A percentile compares a stretch with the other conserved stretches of the same genome.
These are phyloP conservation scores for Dasyornis broadbenti DNA, from an alignment of 2,113 vertebrate genomes.

Conservation along the genomic window DNA sequence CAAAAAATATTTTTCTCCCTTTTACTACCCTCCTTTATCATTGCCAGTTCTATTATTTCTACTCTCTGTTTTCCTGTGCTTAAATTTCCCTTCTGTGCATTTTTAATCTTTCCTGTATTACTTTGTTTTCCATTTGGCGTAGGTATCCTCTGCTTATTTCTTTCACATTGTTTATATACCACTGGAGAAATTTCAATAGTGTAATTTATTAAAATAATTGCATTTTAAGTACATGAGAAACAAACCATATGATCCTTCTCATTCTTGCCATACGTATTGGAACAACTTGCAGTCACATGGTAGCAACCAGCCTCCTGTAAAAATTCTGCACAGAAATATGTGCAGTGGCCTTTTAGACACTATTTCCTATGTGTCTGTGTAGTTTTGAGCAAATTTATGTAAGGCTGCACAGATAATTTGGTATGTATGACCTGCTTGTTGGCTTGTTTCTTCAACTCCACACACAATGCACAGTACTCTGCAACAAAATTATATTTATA, in stretches of 20 bases:
- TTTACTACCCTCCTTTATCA: neutral
- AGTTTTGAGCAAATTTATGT: neutral
- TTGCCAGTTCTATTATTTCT: neutral
- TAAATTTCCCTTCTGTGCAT: neutral
- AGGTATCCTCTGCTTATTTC: neutral
- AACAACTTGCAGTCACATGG: neutral
- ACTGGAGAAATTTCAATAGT: neutral
- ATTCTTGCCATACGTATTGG: neutral
- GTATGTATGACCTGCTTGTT: neutral
- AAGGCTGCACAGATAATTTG: neutral
- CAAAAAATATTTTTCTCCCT: neutral
- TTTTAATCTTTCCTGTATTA: neutral
- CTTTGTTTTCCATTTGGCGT: neutral
- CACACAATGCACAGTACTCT: neutral
- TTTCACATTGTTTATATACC: conserved; percentile 11
- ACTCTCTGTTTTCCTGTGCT: neutral
- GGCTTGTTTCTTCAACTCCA: neutral
- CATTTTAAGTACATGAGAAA: conserved; percentile 10
- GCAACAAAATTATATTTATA: neutral
- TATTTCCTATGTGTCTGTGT: neutral
- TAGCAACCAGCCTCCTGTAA: neutral
- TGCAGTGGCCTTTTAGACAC: neutral
- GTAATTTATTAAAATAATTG: conserved; percentile 42
- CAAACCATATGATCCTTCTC: neutral
- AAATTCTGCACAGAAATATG: neutral